phyloP scores from a whole-genome alignment of 2,888 invertebrate species.

The Drosophila yooni region DNA sequence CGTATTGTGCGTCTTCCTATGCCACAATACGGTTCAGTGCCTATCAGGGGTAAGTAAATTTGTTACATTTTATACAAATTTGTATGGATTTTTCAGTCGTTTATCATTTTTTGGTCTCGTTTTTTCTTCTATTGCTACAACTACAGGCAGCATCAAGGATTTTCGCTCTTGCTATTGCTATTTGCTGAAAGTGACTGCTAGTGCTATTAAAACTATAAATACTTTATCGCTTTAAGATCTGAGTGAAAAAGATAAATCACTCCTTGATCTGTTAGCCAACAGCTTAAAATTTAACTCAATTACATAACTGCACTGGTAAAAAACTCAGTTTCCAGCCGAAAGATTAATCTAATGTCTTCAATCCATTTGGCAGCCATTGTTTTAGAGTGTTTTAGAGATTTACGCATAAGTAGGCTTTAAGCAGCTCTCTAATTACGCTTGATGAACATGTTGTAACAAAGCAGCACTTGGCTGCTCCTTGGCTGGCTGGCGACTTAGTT shows the following conservation, averaged over 20 bases:
- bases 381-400: background rate
- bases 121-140: background rate
- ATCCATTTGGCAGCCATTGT: background rate
- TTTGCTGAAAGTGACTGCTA: background rate
- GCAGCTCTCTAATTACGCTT: background rate
- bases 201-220: background rate
- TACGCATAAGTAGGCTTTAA: background rate
- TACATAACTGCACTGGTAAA: background rate
- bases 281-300: background rate
- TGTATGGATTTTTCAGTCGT: too few species aligned
- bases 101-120: background rate
- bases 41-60: background rate
- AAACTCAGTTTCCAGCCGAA: background rate
- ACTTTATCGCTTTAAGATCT: background rate
- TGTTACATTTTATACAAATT: too few species aligned
- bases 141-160: background rate
- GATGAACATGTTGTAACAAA: conserved; percentile 1
- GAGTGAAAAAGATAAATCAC: background rate
- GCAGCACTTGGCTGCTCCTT: background rate
- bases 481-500: background rate
- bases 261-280: background rate
- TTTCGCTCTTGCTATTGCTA: background rate
- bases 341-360: background rate
- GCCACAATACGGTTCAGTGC: too few species aligned
- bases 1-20: too few species aligned